These are phyloP conservation scores for Carettochelys insculpta DNA, from an alignment of 2,113 vertebrate genomes.

Conservation along the genomic window DNA sequence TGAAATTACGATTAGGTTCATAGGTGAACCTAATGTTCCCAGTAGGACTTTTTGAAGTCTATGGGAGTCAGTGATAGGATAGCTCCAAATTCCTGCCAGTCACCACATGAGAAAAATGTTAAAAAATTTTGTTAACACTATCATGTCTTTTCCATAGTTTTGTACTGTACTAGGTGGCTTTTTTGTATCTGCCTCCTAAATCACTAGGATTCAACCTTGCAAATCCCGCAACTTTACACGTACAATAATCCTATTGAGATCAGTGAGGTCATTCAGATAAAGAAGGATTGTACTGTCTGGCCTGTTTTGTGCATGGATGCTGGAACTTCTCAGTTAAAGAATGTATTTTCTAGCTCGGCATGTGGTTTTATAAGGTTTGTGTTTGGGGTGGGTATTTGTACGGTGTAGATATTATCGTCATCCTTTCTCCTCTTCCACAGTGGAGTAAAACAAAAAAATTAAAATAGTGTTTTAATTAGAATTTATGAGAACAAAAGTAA, in stretches of 20 bases:
- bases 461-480: neutral
- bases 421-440: neutral
- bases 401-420: neutral
- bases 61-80: neutral
- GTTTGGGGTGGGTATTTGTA: neutral
- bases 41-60: neutral
- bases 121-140: slow-evolving; percentile 7
- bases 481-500: neutral
- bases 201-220: neutral
- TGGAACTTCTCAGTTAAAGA: neutral
- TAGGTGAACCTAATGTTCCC: neutral
- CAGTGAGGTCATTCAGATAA: neutral
- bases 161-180: neutral
- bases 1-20: slow-evolving; percentile 5
- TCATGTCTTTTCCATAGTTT: neutral
- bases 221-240: neutral
- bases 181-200: slow-evolving; percentile 8
- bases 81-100: neutral
- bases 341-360: neutral
- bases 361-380: neutral
- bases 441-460: accelerated
- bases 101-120: neutral
- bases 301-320: neutral
- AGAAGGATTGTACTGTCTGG: neutral
- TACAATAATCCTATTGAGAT: neutral